Conservation (phyloP, 2,888 invertebrate species). For the Drosophila merina region DNA sequence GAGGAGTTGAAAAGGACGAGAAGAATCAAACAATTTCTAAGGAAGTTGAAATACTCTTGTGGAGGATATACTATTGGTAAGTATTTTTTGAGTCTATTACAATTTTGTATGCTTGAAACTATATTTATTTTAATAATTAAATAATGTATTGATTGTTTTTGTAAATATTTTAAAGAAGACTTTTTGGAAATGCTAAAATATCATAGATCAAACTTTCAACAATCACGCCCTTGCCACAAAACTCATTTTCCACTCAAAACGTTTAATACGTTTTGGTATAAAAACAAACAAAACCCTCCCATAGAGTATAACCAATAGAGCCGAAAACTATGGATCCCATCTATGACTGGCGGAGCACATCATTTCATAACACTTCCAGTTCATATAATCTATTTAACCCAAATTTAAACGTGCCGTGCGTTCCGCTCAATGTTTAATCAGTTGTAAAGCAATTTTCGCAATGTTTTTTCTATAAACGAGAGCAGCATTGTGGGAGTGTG, state of each 20-base stretch:
- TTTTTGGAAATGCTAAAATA: not conserved
- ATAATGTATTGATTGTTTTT: no score
- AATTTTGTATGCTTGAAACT: no score
- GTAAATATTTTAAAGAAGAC: not conserved
- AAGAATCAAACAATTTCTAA: constrained; percentile 5
- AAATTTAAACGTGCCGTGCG: constrained; percentile 80
- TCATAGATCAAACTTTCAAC: not conserved
- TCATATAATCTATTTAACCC: constrained; percentile 81
- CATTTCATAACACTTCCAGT: constrained; percentile 79
- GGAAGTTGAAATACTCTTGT: constrained; percentile 1
- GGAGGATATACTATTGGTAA: not conserved
- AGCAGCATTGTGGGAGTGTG: constrained; percentile 25
- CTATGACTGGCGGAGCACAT: constrained; percentile 60
- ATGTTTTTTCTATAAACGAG: constrained; percentile 77
- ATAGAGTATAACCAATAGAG: constrained; percentile 4
- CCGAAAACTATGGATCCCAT: constrained; percentile 16
- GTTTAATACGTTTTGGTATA: not conserved
- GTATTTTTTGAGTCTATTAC: no score
- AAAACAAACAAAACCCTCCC: not conserved
- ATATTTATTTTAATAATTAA: no score
- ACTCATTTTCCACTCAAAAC: not conserved
- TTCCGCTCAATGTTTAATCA: constrained; percentile 78
- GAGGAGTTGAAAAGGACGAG: constrained; percentile 3
- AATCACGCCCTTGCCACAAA: not conserved
- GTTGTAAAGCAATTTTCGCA: constrained; percentile 80